Base-by-base conservation (phyloP, 2,113 vertebrate species). In the Hucho hucho region DNA sequence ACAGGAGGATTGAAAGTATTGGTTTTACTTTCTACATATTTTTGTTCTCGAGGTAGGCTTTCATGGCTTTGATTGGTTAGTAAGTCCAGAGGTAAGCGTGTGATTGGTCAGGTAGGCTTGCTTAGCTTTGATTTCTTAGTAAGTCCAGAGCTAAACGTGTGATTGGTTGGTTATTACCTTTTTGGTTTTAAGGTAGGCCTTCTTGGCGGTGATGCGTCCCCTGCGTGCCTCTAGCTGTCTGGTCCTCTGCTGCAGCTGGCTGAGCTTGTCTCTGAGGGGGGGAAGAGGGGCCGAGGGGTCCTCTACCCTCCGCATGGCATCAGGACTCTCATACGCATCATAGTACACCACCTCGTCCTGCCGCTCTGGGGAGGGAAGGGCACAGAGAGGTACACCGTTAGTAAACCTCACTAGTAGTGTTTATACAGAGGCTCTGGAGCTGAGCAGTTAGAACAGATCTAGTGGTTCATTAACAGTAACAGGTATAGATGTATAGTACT, bases 161-260 rank as follows among this genome's bases (percentile, higher is more conserved):
- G 24, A 9, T 26, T 12, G 24, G 4, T 9, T 20, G 46, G 61
- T 28, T 3, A 24, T 29, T 78, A 96, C 98, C 96, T 98, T 99
- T 92, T 99, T 99, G 89, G 96, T 98, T 93, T 96, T 97, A 95
- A 99, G 98, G 96, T 98, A 98, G 94, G 95, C 96, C 92, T 96
- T 99, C 93, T 98, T 99, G 87, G 97, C 94, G 49, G 96, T 97
- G 92, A 98, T 98, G 72, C 96, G 96, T 20, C 97, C 97, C 73
- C 97, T 91, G 26, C 95, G 94, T 70, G 97, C 96, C 93, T 99
- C 97, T 32, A 99, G 93, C 87, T 98, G 97, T 25, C 97, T 93
- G 0, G 94, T 94, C 89, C 95, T 96, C 88, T 96, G 95, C 79
- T 98, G 97, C 26, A 99, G 93, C 75, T 93, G 91, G 46, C 90